Percentiles rank a stretch among this genome's conserved stretches.
phyloP scores from a whole-genome alignment of 2,888 invertebrate genomes.

The Drosophila paramelanica region DNA sequence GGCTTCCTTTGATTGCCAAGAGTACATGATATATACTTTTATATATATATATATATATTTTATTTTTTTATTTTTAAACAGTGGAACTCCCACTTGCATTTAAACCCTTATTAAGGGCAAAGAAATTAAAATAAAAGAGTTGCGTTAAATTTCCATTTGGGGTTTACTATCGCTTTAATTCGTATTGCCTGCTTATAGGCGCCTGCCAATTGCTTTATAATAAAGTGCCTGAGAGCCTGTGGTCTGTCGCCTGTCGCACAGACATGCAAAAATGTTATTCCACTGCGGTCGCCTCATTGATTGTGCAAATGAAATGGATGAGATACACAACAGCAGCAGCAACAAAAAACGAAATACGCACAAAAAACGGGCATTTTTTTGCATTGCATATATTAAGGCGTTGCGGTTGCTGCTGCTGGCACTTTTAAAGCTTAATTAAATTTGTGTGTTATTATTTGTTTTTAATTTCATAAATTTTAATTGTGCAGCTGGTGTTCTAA shows the following conservation, averaged over 20 bases:
- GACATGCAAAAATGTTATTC: constrained; percentile 44
- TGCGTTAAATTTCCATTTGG: constrained; percentile 17
- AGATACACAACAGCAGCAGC: constrained; percentile 6
- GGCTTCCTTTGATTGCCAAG: no score
- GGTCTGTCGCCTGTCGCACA: constrained; percentile 13
- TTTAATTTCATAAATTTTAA: constrained; percentile 70
- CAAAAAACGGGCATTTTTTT: constrained; percentile 27
- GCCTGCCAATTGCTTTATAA: constrained; percentile 48
- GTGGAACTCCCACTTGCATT: background rate
- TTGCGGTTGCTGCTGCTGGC: background rate
- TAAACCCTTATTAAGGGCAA: background rate
- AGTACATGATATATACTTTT: no score
- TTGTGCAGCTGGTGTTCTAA: constrained; percentile 26
- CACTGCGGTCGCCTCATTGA: constrained; percentile 62
- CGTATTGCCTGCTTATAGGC: constrained; percentile 40
- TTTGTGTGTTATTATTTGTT: constrained; percentile 63
- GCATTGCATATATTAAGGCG: constrained; percentile 12
- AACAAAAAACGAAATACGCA: constrained; percentile 17
- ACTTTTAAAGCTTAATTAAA: constrained; percentile 49
- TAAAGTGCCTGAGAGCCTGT: constrained; percentile 22
- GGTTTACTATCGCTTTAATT: constrained; percentile 54
- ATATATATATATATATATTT: no score
- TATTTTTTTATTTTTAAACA: no score
- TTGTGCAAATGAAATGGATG: constrained; percentile 55
- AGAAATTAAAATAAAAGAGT: background rate